Percentiles rank a stretch among this genome's conserved stretches.
Conservation (phyloP, 2,888 invertebrate genomes). For the Tenodera sinensis region DNA sequence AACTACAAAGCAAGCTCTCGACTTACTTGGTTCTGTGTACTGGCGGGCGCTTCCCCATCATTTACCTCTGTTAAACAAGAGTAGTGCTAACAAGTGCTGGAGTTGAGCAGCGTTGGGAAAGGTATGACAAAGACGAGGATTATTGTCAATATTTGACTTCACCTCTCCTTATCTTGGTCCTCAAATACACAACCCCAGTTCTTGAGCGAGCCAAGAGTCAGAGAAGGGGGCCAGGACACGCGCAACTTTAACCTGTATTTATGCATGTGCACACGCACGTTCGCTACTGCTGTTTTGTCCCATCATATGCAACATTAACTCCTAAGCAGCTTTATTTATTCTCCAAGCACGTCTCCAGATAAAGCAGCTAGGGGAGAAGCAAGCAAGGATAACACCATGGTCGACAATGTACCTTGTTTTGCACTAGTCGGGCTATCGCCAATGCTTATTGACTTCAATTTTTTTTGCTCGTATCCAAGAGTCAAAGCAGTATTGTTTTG, state of each 20-base stretch:
- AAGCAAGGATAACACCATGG: background rate
- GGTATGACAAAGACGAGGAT: background rate
- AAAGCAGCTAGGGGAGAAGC: background rate
- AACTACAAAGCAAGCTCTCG: no score
- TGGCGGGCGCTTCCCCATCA: background rate
- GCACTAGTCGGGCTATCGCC: background rate
- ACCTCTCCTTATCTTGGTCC: background rate
- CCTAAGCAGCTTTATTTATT: background rate
- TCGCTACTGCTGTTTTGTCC: background rate
- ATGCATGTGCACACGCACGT: background rate
- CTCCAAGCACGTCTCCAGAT: background rate
- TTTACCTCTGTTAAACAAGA: background rate
- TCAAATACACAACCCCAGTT: background rate
- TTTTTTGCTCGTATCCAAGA: background rate
- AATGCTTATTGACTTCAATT: background rate
- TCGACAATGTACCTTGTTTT: background rate
- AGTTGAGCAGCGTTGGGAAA: background rate
- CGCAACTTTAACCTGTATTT: background rate
- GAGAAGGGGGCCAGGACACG: background rate
- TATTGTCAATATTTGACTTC: slow-evolving; percentile 11
- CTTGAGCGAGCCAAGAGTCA: background rate
- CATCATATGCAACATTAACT: background rate
- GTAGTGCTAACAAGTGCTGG: background rate
- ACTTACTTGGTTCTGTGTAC: background rate
- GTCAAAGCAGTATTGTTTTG: no score